A percentile compares a stretch with the other conserved stretches of the same genome.
These are phyloP conservation scores for Sander lucioperca DNA, from an alignment of 2,113 vertebrate species.

Conservation along the genomic window DNA sequence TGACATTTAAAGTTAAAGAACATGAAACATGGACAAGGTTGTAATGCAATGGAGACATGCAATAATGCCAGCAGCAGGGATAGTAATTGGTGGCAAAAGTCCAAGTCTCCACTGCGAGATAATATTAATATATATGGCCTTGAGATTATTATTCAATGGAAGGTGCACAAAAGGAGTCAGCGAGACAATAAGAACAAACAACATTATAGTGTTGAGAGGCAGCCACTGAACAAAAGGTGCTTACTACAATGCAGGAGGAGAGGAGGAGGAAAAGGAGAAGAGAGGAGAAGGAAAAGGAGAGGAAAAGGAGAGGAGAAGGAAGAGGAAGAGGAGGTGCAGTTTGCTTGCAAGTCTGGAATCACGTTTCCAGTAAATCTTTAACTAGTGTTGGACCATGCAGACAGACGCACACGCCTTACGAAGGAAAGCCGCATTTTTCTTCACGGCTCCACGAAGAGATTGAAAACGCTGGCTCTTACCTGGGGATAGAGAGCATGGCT, in stretches of 20 bases:
- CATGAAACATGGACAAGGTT: constrained; percentile 12
- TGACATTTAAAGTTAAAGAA: not conserved
- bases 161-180: constrained; percentile 4
- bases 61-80: constrained; percentile 21
- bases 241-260: constrained; percentile 48
- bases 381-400: constrained; percentile 77
- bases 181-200: constrained; percentile 51
- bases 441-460: constrained; percentile 83
- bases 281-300: constrained; percentile 14
- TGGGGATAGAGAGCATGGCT: constrained; percentile 83
- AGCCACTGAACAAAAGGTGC: constrained; percentile 46
- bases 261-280: constrained; percentile 15
- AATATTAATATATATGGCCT: constrained; percentile 11
- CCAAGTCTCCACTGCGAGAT: not conserved
- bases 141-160: not conserved
- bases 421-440: constrained; percentile 86
- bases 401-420: constrained; percentile 86
- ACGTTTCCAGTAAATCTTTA: constrained; percentile 53
- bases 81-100: constrained; percentile 17
- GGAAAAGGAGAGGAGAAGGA: constrained; percentile 9
- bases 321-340: constrained; percentile 45
- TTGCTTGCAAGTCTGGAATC: constrained; percentile 67
- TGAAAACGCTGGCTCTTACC: constrained; percentile 83
- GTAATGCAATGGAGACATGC: constrained; percentile 31
- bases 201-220: constrained; percentile 56